Evolutionary conservation across 2,113 vertebrate species (phyloP).

Genomic region (Nibea albiflora): DNA sequence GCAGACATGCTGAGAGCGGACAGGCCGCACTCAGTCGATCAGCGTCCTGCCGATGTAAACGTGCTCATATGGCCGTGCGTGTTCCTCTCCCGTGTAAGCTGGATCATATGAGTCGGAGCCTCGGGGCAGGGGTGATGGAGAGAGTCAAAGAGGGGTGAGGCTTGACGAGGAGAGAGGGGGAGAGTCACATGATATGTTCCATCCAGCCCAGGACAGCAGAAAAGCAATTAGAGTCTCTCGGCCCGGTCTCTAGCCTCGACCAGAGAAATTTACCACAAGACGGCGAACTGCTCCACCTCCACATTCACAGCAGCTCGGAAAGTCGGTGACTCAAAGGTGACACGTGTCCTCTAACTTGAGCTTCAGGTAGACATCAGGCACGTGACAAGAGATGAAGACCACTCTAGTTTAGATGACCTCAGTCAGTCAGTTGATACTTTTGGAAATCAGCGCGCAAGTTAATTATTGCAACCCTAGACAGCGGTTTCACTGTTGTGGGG

Average conservation of each 20-base stretch:
- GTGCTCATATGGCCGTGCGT: neutral
- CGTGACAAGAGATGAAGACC: neutral
- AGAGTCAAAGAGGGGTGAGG: conserved; percentile 37
- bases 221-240: conserved; percentile 79
- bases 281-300: conserved; percentile 63
- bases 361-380: conserved; percentile 30
- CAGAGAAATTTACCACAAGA: conserved; percentile 77
- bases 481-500: neutral
- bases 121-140: conserved; percentile 50
- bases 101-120: conserved; percentile 73
- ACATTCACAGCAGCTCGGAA: conserved; percentile 68
- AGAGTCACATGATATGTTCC: conserved; percentile 65
- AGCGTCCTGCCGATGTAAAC: conserved; percentile 28
- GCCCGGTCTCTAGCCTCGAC: conserved; percentile 36
- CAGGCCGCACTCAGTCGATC: conserved; percentile 20
- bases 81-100: conserved; percentile 59
- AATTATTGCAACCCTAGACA: neutral
- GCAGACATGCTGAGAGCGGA: conserved; percentile 16
- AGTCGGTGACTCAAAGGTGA: conserved; percentile 45
- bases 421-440: neutral
- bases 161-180: conserved; percentile 14
- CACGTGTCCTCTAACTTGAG: conserved; percentile 41
- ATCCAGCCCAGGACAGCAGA: conserved; percentile 43
- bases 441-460: conserved; percentile 1
- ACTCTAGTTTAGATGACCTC: neutral